Conservation (phyloP, 2,888 invertebrate species). For the Aleiodes leptofemur region DNA sequence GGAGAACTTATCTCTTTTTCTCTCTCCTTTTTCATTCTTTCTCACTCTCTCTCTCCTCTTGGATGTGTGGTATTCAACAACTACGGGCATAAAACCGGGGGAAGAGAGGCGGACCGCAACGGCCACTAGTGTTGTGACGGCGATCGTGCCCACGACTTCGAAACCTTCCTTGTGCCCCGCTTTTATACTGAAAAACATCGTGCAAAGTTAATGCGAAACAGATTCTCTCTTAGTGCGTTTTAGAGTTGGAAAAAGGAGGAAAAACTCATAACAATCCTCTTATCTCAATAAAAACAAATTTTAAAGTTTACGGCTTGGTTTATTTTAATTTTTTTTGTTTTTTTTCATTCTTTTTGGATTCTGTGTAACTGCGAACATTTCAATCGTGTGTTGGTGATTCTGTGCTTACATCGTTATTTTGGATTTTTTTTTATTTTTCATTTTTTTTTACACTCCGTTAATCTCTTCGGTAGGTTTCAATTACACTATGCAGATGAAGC, state of each 20-base stretch:
- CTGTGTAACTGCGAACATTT: too few relatives aligned
- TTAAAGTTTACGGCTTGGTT: not conserved
- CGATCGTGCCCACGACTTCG: constrained; percentile 70
- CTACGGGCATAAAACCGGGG: constrained; percentile 35
- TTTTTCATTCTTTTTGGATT: not conserved
- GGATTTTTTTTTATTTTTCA: not conserved
- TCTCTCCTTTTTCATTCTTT: constrained; percentile 15
- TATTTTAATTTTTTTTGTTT: not conserved
- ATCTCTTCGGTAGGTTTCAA: constrained; percentile 1
- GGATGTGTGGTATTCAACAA: constrained; percentile 32
- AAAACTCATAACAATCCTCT: constrained; percentile 15
- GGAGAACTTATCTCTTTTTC: constrained; percentile 15
- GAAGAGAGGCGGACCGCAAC: constrained; percentile 55
- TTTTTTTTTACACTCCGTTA: not conserved
- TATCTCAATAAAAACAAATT: not conserved
- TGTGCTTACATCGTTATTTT: constrained; percentile 4
- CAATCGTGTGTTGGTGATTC: not conserved
- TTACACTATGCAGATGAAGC: not conserved
- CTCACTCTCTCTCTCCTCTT: constrained; percentile 19
- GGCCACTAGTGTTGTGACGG: constrained; percentile 71
- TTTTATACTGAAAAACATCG: constrained; percentile 18
- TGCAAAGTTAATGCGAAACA: constrained; percentile 21
- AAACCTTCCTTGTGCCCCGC: constrained; percentile 46
- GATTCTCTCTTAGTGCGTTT: constrained; percentile 10
- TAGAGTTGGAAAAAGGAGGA: not conserved